These are phyloP conservation scores for Drosophila rhopaloa DNA, from an alignment of 1,140 invertebrate species.

Conservation along the genomic window DNA sequence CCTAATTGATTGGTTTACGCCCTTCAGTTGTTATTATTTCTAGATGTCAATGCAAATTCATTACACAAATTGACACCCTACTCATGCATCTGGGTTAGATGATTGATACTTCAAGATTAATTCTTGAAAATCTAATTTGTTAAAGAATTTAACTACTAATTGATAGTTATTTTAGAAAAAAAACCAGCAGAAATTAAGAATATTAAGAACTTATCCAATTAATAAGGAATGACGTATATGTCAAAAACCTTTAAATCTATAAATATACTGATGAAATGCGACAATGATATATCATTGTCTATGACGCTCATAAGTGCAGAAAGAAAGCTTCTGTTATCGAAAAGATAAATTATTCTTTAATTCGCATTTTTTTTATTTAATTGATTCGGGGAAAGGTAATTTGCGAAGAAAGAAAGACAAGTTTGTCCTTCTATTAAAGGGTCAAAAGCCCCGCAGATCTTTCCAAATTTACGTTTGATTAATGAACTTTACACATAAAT, in stretches of 20 bases:
- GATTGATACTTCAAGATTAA: slow-evolving; percentile 15
- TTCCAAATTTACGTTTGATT: not conserved
- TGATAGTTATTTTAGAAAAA: too few relatives aligned
- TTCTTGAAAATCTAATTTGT: not conserved
- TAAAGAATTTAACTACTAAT: not conserved
- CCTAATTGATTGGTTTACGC: slow-evolving; percentile 60
- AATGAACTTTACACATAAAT: too few relatives aligned
- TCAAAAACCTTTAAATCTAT: slow-evolving; percentile 9
- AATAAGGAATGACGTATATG: slow-evolving; percentile 3
- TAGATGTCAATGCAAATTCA: slow-evolving; percentile 60
- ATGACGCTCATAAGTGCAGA: slow-evolving; percentile 14
- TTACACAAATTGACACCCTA: slow-evolving; percentile 61
- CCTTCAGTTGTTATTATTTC: slow-evolving; percentile 39
- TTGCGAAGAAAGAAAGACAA: not conserved
- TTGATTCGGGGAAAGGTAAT: slow-evolving; percentile 10
- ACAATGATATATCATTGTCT: not conserved
- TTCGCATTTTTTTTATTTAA: not conserved
- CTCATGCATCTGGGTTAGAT: slow-evolving; percentile 27
- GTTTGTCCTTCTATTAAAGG: not conserved
- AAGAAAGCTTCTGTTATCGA: slow-evolving; percentile 14
- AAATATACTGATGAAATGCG: slow-evolving; percentile 6
- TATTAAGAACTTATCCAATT: slow-evolving; percentile 1
- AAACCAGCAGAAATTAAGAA: too few relatives aligned
- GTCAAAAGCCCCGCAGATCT: not conserved
- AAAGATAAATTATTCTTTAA: slow-evolving; percentile 13